These are phyloP conservation scores for Hirtodrosophila histrioides DNA, from an alignment of 2,888 invertebrate species.

Conservation along the genomic window DNA sequence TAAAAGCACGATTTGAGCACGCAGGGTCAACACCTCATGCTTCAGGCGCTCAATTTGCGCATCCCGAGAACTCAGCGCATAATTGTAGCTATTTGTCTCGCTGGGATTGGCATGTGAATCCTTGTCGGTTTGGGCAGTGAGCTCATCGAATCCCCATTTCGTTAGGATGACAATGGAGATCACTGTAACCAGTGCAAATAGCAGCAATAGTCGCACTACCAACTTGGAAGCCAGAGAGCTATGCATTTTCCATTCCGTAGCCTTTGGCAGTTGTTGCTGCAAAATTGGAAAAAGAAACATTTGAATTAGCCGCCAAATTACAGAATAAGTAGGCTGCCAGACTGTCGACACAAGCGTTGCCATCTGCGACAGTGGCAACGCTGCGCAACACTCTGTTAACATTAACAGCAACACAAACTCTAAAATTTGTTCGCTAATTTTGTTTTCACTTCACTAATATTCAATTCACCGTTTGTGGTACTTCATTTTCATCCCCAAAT, in stretches of 20 bases:
- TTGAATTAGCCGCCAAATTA: slow-evolving; percentile 24
- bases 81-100: slow-evolving; percentile 76
- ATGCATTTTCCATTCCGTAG: slow-evolving; percentile 73
- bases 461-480: too few species aligned
- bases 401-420: slow-evolving; percentile 9
- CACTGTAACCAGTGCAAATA: slow-evolving; percentile 81
- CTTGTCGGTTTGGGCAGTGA: slow-evolving; percentile 73
- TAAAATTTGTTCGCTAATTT: too few species aligned
- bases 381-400: slow-evolving; percentile 7
- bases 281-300: background rate
- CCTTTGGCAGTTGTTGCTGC: slow-evolving; percentile 32
- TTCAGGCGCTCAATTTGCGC: slow-evolving; percentile 87
- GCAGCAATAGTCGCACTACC: slow-evolving; percentile 81
- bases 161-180: slow-evolving; percentile 81
- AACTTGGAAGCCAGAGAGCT: slow-evolving; percentile 78
- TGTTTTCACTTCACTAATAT: too few species aligned
- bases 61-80: slow-evolving; percentile 86
- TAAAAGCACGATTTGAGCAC: slow-evolving; percentile 51
- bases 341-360: background rate
- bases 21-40: slow-evolving; percentile 87
- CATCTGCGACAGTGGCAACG: background rate
- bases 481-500: too few species aligned
- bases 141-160: slow-evolving; percentile 82
- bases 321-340: slow-evolving; percentile 4
- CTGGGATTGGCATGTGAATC: slow-evolving; percentile 58